Conservation (phyloP, 2,113 vertebrate species). For the Planiliza haematocheilus region DNA sequence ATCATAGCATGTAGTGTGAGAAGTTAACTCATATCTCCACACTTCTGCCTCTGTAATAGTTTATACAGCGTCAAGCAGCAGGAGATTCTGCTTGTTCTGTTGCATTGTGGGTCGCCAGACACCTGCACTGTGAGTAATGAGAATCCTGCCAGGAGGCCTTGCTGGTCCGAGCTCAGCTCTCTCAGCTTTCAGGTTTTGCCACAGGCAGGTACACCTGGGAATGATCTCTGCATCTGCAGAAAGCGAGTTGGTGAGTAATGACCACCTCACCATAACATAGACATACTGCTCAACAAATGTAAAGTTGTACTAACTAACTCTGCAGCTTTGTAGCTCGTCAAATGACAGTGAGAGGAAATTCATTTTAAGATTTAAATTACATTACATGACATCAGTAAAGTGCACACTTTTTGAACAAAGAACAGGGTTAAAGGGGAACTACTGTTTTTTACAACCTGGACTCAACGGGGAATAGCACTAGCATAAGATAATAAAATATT, state of each 20-base stretch:
- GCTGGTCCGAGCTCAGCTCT: slow-evolving; percentile 50
- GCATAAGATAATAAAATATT: no score
- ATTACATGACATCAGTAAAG: not conserved
- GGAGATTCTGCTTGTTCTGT: slow-evolving; percentile 15
- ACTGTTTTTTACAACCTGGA: no score
- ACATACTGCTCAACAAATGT: slow-evolving; percentile 1
- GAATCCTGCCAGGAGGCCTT: slow-evolving; percentile 59
- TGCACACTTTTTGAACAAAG: not conserved
- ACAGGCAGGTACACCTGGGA: slow-evolving; percentile 36
- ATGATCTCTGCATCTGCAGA: slow-evolving; percentile 36
- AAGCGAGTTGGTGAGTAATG: slow-evolving; percentile 32
- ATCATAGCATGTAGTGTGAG: slow-evolving; percentile 24
- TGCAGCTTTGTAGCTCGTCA: not conserved
- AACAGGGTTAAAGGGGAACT: no score
- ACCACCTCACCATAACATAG: slow-evolving; percentile 14
- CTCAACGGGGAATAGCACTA: no score
- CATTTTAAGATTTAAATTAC: no score
- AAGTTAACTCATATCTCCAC: slow-evolving; percentile 30
- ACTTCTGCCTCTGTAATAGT: not conserved
- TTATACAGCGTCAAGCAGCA: slow-evolving; percentile 19
- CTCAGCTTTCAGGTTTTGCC: slow-evolving; percentile 44
- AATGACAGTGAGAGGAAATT: not conserved
- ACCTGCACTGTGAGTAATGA: slow-evolving; percentile 66
- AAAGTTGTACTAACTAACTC: slow-evolving; percentile 9
- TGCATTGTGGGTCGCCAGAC: slow-evolving; percentile 50